These are phyloP conservation scores for Melanostoma scalare DNA, from an alignment of 2,888 invertebrate species.

Conservation along the genomic window DNA sequence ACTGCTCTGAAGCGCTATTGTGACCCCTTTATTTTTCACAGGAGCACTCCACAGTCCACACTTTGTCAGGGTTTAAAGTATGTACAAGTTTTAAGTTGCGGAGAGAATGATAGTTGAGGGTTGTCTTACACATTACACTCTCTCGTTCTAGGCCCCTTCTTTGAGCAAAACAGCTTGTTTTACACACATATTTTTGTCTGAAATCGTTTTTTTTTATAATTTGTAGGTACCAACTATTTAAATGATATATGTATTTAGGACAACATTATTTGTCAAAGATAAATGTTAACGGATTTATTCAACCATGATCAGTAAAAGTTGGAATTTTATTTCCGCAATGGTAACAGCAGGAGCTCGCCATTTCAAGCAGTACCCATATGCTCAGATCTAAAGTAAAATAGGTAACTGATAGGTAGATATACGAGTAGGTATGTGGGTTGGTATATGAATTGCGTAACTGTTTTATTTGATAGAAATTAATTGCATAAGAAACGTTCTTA, in stretches of 20 bases:
- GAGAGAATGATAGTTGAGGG: slow-evolving; percentile 57
- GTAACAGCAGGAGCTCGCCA: slow-evolving; percentile 14
- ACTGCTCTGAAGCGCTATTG: slow-evolving; percentile 55
- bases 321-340: slow-evolving; percentile 16
- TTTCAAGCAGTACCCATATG: slow-evolving; percentile 17
- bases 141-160: slow-evolving; percentile 3
- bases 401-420: neutral
- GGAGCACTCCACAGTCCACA: slow-evolving; percentile 59
- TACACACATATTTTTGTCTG: slow-evolving; percentile 36
- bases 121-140: slow-evolving; percentile 48
- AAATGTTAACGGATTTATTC: slow-evolving; percentile 68
- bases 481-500: slow-evolving; percentile 50
- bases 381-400: neutral
- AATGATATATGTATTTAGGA: slow-evolving; percentile 61
- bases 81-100: slow-evolving; percentile 61
- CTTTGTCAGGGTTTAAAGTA: slow-evolving; percentile 56
- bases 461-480: slow-evolving; percentile 66
- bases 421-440: slow-evolving; percentile 19
- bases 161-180: slow-evolving; percentile 17
- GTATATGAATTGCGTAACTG: slow-evolving; percentile 57
- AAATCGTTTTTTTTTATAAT: slow-evolving; percentile 31
- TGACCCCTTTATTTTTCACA: slow-evolving; percentile 57
- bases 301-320: slow-evolving; percentile 47
- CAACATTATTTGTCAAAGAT: slow-evolving; percentile 68
- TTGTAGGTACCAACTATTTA: slow-evolving; percentile 60